These are phyloP conservation scores for Cataglyphis livida DNA, from an alignment of 2,888 invertebrate species.

Conservation along the genomic window DNA sequence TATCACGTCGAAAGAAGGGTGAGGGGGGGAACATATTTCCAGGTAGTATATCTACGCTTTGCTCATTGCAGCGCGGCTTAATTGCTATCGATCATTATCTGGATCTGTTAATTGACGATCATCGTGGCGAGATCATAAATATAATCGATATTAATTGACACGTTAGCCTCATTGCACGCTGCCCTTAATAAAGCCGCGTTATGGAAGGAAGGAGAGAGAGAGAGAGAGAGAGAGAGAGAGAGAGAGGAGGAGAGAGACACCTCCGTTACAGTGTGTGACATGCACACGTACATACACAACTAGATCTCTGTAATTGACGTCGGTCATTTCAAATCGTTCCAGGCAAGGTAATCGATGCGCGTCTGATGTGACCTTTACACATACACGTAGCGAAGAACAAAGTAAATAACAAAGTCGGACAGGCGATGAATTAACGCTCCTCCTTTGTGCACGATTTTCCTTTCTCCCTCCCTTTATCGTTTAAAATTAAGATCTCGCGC, in stretches of 20 bases:
- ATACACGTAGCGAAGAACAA: constrained; percentile 10
- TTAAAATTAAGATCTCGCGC: constrained; percentile 37
- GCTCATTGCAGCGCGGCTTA: constrained; percentile 56
- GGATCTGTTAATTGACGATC: constrained; percentile 69
- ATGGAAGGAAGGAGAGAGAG: background rate
- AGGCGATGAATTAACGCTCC: constrained; percentile 29
- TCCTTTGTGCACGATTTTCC: constrained; percentile 12
- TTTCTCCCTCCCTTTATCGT: background rate
- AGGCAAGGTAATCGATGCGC: constrained; percentile 66
- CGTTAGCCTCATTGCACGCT: constrained; percentile 68
- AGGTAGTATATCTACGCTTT: constrained; percentile 67
- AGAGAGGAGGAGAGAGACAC: background rate
- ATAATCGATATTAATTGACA: constrained; percentile 77
- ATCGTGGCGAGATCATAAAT: constrained; percentile 57
- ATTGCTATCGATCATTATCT: constrained; percentile 70
- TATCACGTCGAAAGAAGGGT: background rate
- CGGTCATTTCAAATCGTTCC: constrained; percentile 54
- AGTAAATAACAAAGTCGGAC: constrained; percentile 40
- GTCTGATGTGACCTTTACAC: constrained; percentile 34
- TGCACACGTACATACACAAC: background rate
- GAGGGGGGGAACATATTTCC: constrained; percentile 20
- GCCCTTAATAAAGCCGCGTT: constrained; percentile 50
- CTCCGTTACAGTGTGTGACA: background rate
- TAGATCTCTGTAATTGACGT: constrained; percentile 43
- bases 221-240: background rate